Percentiles rank a stretch among this genome's conserved stretches.
Conservation (phyloP, 2,113 vertebrate species). For the Sisor rabdophorus region DNA sequence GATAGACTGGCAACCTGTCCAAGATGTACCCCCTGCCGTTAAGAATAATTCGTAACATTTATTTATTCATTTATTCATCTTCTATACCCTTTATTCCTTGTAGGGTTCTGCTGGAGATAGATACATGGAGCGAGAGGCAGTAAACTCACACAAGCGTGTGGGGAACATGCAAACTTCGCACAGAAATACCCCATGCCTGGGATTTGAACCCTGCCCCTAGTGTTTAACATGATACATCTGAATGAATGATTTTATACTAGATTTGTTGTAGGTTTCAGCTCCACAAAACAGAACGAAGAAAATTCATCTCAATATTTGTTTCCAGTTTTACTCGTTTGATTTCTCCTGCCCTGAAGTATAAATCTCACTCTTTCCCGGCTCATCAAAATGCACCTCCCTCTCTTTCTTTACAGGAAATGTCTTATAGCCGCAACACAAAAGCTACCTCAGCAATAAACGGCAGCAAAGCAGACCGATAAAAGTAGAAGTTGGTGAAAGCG, state of each 20-base stretch:
- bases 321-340: neutral
- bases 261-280: neutral
- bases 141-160: no score
- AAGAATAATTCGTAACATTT: no score
- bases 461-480: slow-evolving; percentile 56
- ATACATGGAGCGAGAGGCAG: no score
- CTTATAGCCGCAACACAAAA: slow-evolving; percentile 60
- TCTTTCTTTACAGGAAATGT: slow-evolving; percentile 54
- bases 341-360: slow-evolving; percentile 35
- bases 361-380: slow-evolving; percentile 52
- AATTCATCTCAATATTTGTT: neutral
- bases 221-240: neutral
- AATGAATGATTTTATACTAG: neutral
- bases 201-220: no score
- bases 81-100: no score
- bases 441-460: slow-evolving; percentile 62
- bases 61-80: no score
- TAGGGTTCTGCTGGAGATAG: no score
- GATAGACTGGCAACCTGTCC: no score
- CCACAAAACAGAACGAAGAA: slow-evolving; percentile 1
- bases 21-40: no score
- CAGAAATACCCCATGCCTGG: no score
- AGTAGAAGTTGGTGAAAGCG: slow-evolving; percentile 58
- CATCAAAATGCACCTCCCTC: slow-evolving; percentile 49
- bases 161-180: no score